These are phyloP conservation scores for Pseudoips prasinana DNA, from an alignment of 2,888 invertebrate species.

Conservation along the genomic window DNA sequence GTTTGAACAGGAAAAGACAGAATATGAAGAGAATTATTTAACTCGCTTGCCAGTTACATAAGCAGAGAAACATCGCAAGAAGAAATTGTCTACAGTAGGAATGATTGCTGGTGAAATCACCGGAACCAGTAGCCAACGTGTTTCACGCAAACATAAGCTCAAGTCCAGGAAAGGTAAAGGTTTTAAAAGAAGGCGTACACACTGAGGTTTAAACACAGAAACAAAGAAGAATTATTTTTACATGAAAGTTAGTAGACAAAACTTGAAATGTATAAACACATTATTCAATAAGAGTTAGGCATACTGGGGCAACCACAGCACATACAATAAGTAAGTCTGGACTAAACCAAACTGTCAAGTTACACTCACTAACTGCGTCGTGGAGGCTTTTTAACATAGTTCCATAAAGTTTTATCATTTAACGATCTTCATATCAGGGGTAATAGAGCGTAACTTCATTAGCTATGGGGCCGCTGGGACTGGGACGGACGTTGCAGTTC, in stretches of 20 bases:
- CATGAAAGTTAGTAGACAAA: conserved; percentile 5
- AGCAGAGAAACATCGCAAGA: conserved; percentile 90
- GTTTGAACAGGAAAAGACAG: conserved; percentile 88
- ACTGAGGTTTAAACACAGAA: conserved; percentile 37
- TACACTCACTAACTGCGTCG: too few relatives aligned
- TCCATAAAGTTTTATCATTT: too few relatives aligned
- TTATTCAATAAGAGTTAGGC: conserved; percentile 11
- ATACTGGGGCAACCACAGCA: too few relatives aligned
- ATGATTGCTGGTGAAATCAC: conserved; percentile 91
- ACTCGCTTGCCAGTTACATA: conserved; percentile 94
- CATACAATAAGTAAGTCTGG: too few relatives aligned
- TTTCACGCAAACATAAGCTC: conserved; percentile 69
- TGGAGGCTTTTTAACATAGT: too few relatives aligned
- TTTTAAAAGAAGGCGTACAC: conserved; percentile 74
- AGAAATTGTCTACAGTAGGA: conserved; percentile 88
- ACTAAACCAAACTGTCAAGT: too few relatives aligned
- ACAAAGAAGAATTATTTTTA: too few relatives aligned
- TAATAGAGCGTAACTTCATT: too few relatives aligned
- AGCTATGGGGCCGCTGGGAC: too few relatives aligned
- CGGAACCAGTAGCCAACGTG: conserved; percentile 66
- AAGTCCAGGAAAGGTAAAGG: conserved; percentile 77
- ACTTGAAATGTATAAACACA: conserved; percentile 4
- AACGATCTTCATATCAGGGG: too few relatives aligned
- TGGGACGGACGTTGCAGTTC: too few relatives aligned
- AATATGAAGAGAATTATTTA: conserved; percentile 96